A percentile compares a stretch with the other conserved stretches of the same genome.
Conservation (phyloP, 2,888 invertebrate species). For the Morinoia aosen region DNA sequence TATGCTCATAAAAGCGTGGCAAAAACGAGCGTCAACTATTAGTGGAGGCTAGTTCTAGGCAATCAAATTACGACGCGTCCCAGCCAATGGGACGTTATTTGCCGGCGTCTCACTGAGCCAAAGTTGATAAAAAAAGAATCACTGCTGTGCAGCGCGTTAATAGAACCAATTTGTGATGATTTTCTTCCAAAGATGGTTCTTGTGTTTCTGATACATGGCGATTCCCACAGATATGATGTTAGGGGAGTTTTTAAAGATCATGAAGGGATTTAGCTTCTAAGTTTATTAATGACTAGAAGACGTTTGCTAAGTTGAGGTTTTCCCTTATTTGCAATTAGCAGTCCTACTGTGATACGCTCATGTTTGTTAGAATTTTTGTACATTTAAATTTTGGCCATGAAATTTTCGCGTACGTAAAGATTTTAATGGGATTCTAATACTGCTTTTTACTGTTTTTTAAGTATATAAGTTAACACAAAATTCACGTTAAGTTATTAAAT, state of each 20-base stretch:
- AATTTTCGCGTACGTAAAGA: not conserved
- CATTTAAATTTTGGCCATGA: not conserved
- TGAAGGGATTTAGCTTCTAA: not conserved
- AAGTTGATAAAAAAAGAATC: not conserved
- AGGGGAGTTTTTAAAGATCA: not conserved
- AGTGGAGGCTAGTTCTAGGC: not conserved
- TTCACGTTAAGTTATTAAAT: too few species aligned
- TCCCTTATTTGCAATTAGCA: not conserved
- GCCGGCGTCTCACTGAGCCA: not conserved
- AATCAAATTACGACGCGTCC: not conserved
- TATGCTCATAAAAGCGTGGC: not conserved
- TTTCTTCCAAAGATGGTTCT: not conserved
- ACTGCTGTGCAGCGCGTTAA: not conserved
- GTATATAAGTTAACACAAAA: too few species aligned
- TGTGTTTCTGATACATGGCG: not conserved
- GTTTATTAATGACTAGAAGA: not conserved
- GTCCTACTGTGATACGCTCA: not conserved
- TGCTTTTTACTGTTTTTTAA: not conserved
- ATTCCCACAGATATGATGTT: not conserved
- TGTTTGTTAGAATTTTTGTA: not conserved
- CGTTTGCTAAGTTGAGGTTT: not conserved
- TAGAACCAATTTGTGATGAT: not conserved
- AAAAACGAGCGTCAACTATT: not conserved
- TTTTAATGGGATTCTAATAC: not conserved
- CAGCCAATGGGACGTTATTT: not conserved